Percentiles rank a stretch among this genome's conserved stretches.
These are phyloP conservation scores for Pocillopora meandrina DNA, from an alignment of 92 coral and sea anemone genomes.

Conservation along the genomic window DNA sequence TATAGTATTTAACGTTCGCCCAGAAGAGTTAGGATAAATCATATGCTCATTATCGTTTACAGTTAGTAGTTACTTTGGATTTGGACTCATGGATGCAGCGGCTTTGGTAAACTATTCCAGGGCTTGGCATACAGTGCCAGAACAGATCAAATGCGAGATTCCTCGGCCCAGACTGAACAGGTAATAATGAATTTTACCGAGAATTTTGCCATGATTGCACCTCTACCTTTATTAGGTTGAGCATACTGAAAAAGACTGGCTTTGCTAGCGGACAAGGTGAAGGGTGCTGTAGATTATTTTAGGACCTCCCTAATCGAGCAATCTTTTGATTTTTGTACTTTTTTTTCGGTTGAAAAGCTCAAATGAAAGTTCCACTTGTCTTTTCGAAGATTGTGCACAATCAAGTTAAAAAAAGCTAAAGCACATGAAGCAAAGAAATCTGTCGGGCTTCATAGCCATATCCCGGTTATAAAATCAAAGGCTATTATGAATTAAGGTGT, in stretches of 20 bases:
- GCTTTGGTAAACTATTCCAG: slow-evolving; percentile 20
- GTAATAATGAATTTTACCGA: neutral
- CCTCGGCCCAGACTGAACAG: neutral
- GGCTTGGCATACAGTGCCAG: slow-evolving; percentile 25
- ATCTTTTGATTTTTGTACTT: too few relatives aligned
- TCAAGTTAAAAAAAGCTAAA: too few relatives aligned
- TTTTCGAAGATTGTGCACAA: too few relatives aligned
- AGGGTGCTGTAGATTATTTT: too few relatives aligned
- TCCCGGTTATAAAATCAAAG: too few relatives aligned
- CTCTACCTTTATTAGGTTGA: neutral
- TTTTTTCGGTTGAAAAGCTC: too few relatives aligned
- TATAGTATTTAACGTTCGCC: too few relatives aligned
- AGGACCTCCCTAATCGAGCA: too few relatives aligned
- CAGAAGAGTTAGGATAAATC: neutral
- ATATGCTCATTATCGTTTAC: neutral
- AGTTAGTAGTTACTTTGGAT: slow-evolving; percentile 44
- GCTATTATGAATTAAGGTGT: too few relatives aligned
- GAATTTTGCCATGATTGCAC: neutral
- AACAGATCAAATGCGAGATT: slow-evolving; percentile 31
- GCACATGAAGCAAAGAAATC: too few relatives aligned
- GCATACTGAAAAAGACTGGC: neutral
- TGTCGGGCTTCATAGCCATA: too few relatives aligned
- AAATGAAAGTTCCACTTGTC: too few relatives aligned
- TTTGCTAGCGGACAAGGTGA: neutral
- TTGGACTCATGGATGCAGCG: slow-evolving; percentile 46